Evolutionary conservation across 2,888 invertebrate species (phyloP).

Genomic region (Troilus luridus): DNA sequence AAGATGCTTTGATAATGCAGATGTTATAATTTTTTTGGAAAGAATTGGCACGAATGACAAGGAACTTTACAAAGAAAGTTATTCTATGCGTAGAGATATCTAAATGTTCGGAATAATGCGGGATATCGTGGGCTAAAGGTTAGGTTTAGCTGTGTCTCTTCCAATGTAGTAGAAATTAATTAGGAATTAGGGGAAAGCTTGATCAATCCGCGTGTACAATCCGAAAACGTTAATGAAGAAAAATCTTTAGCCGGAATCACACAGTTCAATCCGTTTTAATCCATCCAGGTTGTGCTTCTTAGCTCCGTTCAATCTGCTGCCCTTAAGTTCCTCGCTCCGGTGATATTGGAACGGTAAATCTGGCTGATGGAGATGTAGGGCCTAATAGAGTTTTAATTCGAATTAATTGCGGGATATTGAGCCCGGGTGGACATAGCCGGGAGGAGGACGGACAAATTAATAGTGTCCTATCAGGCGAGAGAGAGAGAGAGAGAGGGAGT

Average conservation of each 20-base stretch:
- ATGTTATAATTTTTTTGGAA: no score
- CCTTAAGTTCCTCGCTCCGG: background rate
- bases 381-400: conserved; percentile 58
- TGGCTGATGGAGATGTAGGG: conserved; percentile 44
- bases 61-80: no score
- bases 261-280: background rate
- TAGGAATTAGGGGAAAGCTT: background rate
- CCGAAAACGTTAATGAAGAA: background rate
- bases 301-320: background rate
- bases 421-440: background rate
- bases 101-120: no score
- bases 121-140: no score
- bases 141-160: no score
- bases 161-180: no score
- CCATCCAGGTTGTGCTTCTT: background rate
- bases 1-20: no score
- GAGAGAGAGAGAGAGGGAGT: background rate
- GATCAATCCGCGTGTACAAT: no score
- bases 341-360: conserved; percentile 55
- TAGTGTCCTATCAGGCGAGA: conserved; percentile 2
- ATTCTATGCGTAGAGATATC: no score
- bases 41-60: no score
- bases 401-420: conserved; percentile 54
- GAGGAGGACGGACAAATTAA: background rate
- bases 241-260: background rate